Conservation (phyloP, 2,888 invertebrate species). For the Acanthosepion esculentum region DNA sequence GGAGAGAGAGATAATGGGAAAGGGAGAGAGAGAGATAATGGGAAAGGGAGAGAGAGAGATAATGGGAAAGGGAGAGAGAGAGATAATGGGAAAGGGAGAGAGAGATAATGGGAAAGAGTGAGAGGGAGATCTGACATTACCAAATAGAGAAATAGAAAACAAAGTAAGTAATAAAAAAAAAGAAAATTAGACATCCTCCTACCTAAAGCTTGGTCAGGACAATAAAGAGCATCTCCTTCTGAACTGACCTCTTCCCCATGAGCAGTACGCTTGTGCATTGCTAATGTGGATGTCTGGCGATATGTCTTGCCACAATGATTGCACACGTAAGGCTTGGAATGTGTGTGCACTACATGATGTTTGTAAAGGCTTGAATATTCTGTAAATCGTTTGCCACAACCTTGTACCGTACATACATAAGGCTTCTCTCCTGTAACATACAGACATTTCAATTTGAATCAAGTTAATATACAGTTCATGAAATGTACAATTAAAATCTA, state of each 20-base stretch:
- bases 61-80: too few relatives aligned
- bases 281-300: conserved; percentile 80
- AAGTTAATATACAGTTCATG: too few relatives aligned
- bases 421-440: conserved; percentile 79
- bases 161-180: too few relatives aligned
- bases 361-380: conserved; percentile 83
- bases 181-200: neutral
- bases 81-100: too few relatives aligned
- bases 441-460: neutral
- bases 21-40: too few relatives aligned
- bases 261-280: conserved; percentile 80
- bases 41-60: too few relatives aligned
- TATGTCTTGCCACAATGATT: conserved; percentile 79
- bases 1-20: too few relatives aligned
- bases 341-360: conserved; percentile 81
- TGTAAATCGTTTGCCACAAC: conserved; percentile 81
- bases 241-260: conserved; percentile 76
- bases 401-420: conserved; percentile 79
- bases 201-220: conserved; percentile 50
- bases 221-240: conserved; percentile 58
- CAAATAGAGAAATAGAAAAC: too few relatives aligned
- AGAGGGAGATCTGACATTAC: too few relatives aligned
- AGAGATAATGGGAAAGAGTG: too few relatives aligned
- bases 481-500: neutral
- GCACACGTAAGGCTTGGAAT: conserved; percentile 79